Percentiles rank a stretch among this genome's conserved stretches.
phyloP scores from a whole-genome alignment of 1,140 invertebrate species.

The Leptopilina clavipes region DNA sequence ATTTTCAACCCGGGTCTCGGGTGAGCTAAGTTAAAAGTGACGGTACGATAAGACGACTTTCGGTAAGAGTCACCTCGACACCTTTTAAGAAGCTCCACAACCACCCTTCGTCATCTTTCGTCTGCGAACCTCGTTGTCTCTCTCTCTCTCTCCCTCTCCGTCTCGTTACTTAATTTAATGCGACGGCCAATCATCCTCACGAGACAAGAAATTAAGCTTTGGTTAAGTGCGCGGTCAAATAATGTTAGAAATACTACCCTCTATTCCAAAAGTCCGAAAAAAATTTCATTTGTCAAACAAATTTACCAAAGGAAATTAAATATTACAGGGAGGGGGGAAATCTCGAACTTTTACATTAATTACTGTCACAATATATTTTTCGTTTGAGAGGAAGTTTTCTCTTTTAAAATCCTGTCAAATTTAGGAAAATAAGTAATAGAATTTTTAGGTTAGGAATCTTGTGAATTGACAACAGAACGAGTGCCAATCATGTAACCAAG shows the following conservation, averaged over 20 bases:
- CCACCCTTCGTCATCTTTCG: conserved; percentile 51
- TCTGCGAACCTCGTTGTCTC: conserved; percentile 49
- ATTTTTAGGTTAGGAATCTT: too few relatives aligned
- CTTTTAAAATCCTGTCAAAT: too few relatives aligned
- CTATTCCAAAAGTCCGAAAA: conserved; percentile 36
- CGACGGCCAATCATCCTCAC: conserved; percentile 61
- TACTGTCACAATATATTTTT: too few relatives aligned
- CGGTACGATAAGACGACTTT: conserved; percentile 61
- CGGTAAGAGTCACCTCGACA: conserved; percentile 67
- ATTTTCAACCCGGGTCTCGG: not conserved
- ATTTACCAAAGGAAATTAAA: conserved; percentile 43
- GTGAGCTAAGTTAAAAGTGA: conserved; percentile 58
- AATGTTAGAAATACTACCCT: conserved; percentile 36
- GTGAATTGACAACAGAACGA: too few relatives aligned
- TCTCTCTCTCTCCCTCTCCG: not conserved
- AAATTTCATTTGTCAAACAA: conserved; percentile 16
- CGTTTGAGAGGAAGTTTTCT: too few relatives aligned
- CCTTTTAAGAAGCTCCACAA: conserved; percentile 64
- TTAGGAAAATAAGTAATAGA: too few relatives aligned
- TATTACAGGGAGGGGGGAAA: too few relatives aligned
- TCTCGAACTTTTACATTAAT: too few relatives aligned
- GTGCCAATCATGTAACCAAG: too few relatives aligned
- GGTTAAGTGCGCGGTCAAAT: conserved; percentile 41
- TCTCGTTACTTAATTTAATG: conserved; percentile 57
- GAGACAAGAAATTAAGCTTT: conserved; percentile 49